These are phyloP conservation scores for Lontra canadensis DNA, from an alignment of 2,113 vertebrate genomes.

Conservation along the genomic window DNA sequence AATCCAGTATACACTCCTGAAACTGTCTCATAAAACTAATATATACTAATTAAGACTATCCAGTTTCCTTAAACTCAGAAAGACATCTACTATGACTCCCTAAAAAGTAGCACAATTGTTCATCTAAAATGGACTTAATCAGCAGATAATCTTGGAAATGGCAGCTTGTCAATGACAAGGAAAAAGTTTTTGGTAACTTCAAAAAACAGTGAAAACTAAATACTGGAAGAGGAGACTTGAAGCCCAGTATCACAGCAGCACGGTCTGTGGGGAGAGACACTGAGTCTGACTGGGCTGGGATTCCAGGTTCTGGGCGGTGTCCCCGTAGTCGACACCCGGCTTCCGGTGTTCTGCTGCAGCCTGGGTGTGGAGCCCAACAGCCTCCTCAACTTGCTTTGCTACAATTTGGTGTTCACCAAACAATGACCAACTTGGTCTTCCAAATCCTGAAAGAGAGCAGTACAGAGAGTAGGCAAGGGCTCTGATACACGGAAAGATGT, in stretches of 20 bases:
- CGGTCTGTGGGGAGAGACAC: background rate
- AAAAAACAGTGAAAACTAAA: background rate
- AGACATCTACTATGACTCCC: background rate
- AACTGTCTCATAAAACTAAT: conserved; percentile 45
- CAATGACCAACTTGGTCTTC: background rate
- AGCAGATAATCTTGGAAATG: background rate
- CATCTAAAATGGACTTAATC: background rate
- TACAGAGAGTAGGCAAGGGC: background rate
- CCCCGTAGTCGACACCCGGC: background rate
- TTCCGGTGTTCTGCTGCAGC: background rate
- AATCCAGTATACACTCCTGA: conserved; percentile 35
- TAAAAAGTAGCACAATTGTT: background rate
- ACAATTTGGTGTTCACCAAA: background rate
- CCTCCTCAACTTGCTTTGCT: background rate
- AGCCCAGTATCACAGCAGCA: background rate
- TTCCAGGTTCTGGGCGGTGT: background rate
- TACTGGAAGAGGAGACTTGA: background rate
- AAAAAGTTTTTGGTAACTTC: background rate
- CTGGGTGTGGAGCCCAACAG: background rate
- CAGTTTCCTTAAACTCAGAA: background rate
- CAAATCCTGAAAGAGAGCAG: background rate
- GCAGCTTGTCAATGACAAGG: background rate
- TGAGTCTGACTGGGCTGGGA: background rate
- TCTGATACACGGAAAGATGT: background rate
- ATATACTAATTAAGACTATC: background rate